Percentiles rank a stretch among this genome's conserved stretches.
phyloP scores from a whole-genome alignment of 2,888 invertebrate genomes.

The Lasioglossum morio region DNA sequence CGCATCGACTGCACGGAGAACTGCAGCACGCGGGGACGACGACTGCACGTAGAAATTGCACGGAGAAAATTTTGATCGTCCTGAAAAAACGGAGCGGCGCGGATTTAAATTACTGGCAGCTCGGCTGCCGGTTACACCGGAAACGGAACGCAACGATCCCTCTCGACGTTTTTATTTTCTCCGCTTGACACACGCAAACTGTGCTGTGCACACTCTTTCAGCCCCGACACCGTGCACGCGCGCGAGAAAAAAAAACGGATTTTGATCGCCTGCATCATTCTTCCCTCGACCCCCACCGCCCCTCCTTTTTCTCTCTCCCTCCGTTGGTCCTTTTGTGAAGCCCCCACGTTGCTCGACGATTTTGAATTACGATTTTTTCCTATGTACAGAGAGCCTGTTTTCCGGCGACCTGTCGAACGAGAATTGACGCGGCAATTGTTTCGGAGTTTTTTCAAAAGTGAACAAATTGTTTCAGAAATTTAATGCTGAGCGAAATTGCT shows the following conservation, averaged over 20 bases:
- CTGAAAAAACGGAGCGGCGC: background rate
- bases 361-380: constrained; percentile 6
- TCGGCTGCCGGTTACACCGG: constrained; percentile 2
- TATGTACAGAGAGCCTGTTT: background rate
- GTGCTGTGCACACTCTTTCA: background rate
- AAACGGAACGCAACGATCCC: constrained; percentile 29
- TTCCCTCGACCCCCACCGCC: background rate
- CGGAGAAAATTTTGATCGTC: constrained; percentile 28
- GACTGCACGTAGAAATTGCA: background rate
- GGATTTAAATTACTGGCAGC: constrained; percentile 22
- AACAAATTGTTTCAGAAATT: background rate
- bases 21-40: background rate
- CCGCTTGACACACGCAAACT: background rate
- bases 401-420: background rate
- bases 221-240: background rate
- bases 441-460: background rate
- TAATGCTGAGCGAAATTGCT: background rate
- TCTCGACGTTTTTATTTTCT: constrained; percentile 9
- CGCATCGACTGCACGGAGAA: background rate
- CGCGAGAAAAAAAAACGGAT: background rate
- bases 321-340: background rate
- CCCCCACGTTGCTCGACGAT: background rate
- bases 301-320: background rate
- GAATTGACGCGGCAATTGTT: background rate
- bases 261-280: constrained; percentile 2